Base-by-base conservation (phyloP, 2,797 vertebrate species). In the Aphelocoma californica region DNA sequence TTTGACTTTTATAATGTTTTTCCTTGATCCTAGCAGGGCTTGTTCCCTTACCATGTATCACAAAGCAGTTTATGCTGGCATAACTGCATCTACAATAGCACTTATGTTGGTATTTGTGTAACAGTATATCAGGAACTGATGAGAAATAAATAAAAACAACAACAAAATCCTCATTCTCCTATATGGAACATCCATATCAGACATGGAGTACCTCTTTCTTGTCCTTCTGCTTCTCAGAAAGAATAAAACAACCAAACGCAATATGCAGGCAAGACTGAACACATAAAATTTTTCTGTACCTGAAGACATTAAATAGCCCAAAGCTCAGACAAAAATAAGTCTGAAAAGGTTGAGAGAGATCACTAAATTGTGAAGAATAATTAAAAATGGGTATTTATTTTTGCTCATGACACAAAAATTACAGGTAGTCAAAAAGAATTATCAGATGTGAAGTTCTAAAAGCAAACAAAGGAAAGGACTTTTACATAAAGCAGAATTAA, bases 1-100 rank as follows among this genome's bases (percentile, higher is more conserved):
- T 93, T 91, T 78, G 84, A 85, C 91, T 93, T 74, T 38, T 69
- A 29, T 50, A 81, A 88, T 79, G 58, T 50, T 93, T 86, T 91
- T 38, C 81, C 78, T 84, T 93, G 69, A 93, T 92, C 75, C 60
- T 82, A 56, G 32, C 14, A 17, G 66, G 47, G 9, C 10, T 93
- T 66, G 19, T 66, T 96, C 40, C 44, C n/a, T 72, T 86, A 32
- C 47, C 17, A 25, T 88, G 69, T 69, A 92, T 86, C 85, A 74
- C 62, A 84, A 75, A 84, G 40, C 44, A 88, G 58, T 69, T 84
- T 88, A 86, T 54, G 60, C 18, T 84, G 65, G 82, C 64, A 58
- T 81, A 86, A 75, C 66, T 73, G 36, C 77, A 93, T 69, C 47
- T 36, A 51, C 38, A 88, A 47, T 10, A 40, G 23, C 50, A 73